Evolutionary conservation across 2,797 vertebrate species (phyloP).

Genomic region (Amblyopsis hoosieri): DNA sequence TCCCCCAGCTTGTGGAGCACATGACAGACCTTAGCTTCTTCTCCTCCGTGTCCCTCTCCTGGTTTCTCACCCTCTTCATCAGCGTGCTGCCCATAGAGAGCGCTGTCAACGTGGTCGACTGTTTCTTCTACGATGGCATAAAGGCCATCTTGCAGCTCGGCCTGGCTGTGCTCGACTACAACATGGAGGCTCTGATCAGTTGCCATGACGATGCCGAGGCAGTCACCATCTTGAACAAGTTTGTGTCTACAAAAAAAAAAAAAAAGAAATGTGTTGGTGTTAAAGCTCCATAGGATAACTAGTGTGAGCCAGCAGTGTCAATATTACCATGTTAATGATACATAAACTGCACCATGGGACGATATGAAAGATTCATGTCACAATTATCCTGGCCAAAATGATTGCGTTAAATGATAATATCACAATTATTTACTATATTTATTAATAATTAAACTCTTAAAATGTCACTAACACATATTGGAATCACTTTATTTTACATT

Average conservation of each 20-base stretch:
- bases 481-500: no score
- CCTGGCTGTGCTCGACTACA: conserved; percentile 91
- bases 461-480: no score
- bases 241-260: conserved; percentile 31
- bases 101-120: conserved; percentile 96
- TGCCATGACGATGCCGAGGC: conserved; percentile 96
- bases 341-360: no score
- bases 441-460: no score
- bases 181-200: conserved; percentile 88
- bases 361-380: no score
- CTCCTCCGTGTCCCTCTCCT: conserved; percentile 95
- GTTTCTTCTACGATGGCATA: conserved; percentile 97
- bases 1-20: conserved; percentile 94
- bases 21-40: conserved; percentile 97
- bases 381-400: no score
- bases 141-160: conserved; percentile 94
- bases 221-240: conserved; percentile 95
- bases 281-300: no score
- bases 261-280: no score
- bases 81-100: conserved; percentile 96
- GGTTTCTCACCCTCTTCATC: conserved; percentile 98
- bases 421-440: no score
- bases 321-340: no score
- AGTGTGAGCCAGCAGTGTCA: no score
- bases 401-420: no score